These are phyloP conservation scores for Mirounga angustirostris DNA, from an alignment of 2,113 vertebrate species.

Conservation along the genomic window DNA sequence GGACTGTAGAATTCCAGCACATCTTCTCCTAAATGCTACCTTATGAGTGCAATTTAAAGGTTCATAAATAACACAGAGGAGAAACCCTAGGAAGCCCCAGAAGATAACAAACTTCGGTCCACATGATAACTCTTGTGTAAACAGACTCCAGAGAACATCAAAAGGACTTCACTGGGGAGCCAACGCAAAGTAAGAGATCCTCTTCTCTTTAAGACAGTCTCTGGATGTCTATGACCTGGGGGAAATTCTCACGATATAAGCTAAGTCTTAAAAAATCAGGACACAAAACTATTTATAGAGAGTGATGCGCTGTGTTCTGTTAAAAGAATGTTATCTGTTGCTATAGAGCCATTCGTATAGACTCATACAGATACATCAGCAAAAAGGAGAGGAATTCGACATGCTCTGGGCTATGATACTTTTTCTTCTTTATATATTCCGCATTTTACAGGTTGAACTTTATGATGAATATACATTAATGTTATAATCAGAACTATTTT, in stretches of 20 bases:
- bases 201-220: background rate
- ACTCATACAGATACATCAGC: background rate
- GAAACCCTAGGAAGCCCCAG: background rate
- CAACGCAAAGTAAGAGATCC: background rate
- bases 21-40: background rate
- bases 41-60: background rate
- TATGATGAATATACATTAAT: background rate
- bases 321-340: background rate
- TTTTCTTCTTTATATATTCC: background rate
- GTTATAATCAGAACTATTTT: background rate
- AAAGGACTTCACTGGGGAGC: background rate
- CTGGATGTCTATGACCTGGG: background rate
- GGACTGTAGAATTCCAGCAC: background rate
- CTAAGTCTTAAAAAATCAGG: background rate
- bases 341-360: background rate
- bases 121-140: background rate
- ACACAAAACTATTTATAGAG: background rate
- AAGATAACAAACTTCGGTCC: background rate
- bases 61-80: background rate
- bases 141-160: background rate
- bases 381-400: background rate
- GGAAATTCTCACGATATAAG: background rate
- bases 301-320: background rate
- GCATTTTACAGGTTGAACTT: background rate
- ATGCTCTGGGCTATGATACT: background rate